phyloP scores from a whole-genome alignment of 2,113 vertebrate species.

The Mastomys coucha region DNA sequence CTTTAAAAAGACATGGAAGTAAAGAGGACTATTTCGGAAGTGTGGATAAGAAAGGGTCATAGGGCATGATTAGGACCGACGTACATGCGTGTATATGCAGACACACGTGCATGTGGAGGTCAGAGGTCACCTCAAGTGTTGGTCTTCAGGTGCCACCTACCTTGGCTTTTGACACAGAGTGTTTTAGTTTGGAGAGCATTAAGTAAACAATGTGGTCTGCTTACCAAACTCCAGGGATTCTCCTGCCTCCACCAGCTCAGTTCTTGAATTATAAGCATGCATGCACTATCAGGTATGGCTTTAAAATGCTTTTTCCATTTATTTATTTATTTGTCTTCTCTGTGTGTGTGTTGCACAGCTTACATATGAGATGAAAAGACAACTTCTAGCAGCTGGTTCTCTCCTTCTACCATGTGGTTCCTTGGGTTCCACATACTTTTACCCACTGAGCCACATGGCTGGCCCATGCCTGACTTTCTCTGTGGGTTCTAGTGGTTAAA shows the following conservation, averaged over 20 bases:
- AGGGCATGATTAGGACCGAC: neutral
- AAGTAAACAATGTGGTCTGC: neutral
- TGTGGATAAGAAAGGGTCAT: neutral
- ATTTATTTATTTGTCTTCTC: neutral
- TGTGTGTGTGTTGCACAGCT: neutral
- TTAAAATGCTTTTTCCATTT: neutral
- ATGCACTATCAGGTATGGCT: neutral
- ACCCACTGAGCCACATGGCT: neutral
- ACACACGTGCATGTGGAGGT: too few relatives aligned
- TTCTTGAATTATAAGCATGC: neutral
- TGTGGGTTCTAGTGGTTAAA: neutral
- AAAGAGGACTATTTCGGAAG: neutral
- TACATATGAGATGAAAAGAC: too few relatives aligned
- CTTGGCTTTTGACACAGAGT: neutral
- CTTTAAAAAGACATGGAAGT: neutral
- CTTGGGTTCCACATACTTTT: neutral
- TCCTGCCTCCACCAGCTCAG: neutral
- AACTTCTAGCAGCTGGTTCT: neutral
- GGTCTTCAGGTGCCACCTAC: neutral
- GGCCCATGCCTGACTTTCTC: neutral
- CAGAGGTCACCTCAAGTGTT: neutral
- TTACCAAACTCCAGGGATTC: neutral
- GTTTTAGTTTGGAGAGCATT: neutral
- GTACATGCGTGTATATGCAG: too few relatives aligned
- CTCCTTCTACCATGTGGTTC: neutral